These are phyloP conservation scores for Mimas tiliae DNA, from an alignment of 2,888 invertebrate species.

Conservation along the genomic window DNA sequence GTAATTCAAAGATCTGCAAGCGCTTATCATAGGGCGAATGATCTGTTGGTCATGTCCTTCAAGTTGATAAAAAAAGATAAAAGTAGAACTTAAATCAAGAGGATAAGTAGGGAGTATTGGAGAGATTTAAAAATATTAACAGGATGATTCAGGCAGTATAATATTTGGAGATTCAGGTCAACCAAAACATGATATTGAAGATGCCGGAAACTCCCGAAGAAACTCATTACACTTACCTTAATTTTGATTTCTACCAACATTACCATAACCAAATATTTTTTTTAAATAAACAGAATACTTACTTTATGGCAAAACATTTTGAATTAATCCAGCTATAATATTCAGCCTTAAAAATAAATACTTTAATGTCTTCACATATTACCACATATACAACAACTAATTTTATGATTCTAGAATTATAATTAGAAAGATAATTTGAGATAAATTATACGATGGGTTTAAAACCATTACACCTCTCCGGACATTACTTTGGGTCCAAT, in stretches of 20 bases:
- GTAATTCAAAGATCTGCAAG: too few relatives aligned
- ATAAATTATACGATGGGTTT: slow-evolving; percentile 5
- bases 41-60: too few relatives aligned
- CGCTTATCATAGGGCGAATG: too few relatives aligned
- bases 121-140: too few relatives aligned
- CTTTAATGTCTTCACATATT: slow-evolving; percentile 27
- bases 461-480: background rate
- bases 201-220: too few relatives aligned
- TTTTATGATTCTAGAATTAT: slow-evolving; percentile 13
- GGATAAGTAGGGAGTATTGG: too few relatives aligned
- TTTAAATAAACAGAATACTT: background rate
- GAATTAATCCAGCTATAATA: slow-evolving; percentile 28
- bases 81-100: too few relatives aligned
- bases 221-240: too few relatives aligned
- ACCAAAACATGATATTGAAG: too few relatives aligned
- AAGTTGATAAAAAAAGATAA: too few relatives aligned
- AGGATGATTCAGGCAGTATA: too few relatives aligned
- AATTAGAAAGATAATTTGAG: slow-evolving; percentile 18
- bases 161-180: too few relatives aligned
- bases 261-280: background rate
- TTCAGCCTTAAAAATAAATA: slow-evolving; percentile 24
- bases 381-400: slow-evolving; percentile 21
- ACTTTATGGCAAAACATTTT: slow-evolving; percentile 25
- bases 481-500: slow-evolving; percentile 3
- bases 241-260: slow-evolving; percentile 1